phyloP scores from a whole-genome alignment of 2,888 invertebrate species.

The Busseola fusca region DNA sequence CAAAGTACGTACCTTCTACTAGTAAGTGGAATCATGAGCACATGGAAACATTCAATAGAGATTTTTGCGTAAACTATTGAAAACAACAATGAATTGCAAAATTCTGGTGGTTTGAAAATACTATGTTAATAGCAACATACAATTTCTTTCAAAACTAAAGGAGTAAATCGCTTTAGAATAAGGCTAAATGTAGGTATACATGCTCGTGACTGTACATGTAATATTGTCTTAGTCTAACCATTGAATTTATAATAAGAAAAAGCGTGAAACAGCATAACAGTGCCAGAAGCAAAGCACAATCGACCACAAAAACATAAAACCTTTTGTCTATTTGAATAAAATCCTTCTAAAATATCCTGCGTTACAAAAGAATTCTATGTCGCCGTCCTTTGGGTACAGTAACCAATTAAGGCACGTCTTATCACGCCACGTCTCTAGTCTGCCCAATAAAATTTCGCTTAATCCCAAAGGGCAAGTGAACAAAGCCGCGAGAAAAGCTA shows the following conservation, averaged over 20 bases:
- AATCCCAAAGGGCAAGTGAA: constrained; percentile 48
- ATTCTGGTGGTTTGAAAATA: too few species aligned
- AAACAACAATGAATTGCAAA: too few species aligned
- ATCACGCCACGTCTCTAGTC: constrained; percentile 39
- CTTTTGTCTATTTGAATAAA: constrained; percentile 3
- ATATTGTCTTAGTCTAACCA: too few species aligned
- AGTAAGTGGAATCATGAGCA: too few species aligned
- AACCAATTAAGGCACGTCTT: constrained; percentile 57
- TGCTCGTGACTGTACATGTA: too few species aligned
- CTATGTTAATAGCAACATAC: too few species aligned
- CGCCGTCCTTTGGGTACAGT: constrained; percentile 41
- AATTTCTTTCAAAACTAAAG: too few species aligned
- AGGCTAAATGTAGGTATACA: too few species aligned
- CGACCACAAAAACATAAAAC: constrained; percentile 9
- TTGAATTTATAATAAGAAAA: background rate
- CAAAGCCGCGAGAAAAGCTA: constrained; percentile 39
- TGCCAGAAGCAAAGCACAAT: background rate
- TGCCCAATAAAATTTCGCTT: constrained; percentile 43
- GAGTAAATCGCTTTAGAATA: too few species aligned
- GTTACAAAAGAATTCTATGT: constrained; percentile 31
- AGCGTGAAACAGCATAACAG: background rate
- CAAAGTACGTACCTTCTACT: too few species aligned
- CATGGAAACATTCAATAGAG: too few species aligned
- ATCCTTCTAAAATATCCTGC: constrained; percentile 2
- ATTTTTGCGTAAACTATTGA: too few species aligned